These are phyloP conservation scores for Callosobruchus maculatus DNA, from an alignment of 2,888 invertebrate genomes.

Conservation along the genomic window DNA sequence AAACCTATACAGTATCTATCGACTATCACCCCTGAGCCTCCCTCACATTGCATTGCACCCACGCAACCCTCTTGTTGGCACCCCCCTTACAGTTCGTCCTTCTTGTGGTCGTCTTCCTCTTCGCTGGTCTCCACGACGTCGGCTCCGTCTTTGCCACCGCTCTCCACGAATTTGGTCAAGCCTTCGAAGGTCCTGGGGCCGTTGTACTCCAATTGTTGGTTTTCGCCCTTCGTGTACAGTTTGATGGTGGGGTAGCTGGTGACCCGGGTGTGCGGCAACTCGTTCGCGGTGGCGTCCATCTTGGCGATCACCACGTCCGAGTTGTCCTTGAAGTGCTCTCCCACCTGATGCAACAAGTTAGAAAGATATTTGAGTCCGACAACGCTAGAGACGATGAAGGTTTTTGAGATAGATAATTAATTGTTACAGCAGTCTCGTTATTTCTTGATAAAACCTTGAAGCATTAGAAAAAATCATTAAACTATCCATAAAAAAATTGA, in stretches of 20 bases:
- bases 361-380: no score
- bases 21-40: neutral
- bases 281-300: conserved; percentile 98
- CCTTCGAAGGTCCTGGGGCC: conserved; percentile 94
- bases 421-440: no score
- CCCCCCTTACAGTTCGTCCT: conserved; percentile 71
- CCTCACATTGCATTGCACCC: neutral
- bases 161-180: conserved; percentile 90
- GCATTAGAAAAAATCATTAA: no score
- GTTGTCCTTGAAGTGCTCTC: conserved; percentile 82
- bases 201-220: conserved; percentile 85
- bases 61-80: neutral
- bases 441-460: no score
- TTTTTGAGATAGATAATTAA: no score
- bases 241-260: conserved; percentile 93
- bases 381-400: no score
- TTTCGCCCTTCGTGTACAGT: conserved; percentile 89
- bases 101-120: conserved; percentile 69
- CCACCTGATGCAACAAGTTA: conserved; percentile 15
- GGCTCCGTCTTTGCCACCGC: conserved; percentile 77
- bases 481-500: no score
- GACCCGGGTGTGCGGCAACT: conserved; percentile 93
- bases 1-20: no score
- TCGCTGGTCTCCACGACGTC: conserved; percentile 60
- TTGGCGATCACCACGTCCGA: conserved; percentile 89